Base-by-base conservation (phyloP, 1,140 invertebrate genomes). In the Sycophila sp. region DNA sequence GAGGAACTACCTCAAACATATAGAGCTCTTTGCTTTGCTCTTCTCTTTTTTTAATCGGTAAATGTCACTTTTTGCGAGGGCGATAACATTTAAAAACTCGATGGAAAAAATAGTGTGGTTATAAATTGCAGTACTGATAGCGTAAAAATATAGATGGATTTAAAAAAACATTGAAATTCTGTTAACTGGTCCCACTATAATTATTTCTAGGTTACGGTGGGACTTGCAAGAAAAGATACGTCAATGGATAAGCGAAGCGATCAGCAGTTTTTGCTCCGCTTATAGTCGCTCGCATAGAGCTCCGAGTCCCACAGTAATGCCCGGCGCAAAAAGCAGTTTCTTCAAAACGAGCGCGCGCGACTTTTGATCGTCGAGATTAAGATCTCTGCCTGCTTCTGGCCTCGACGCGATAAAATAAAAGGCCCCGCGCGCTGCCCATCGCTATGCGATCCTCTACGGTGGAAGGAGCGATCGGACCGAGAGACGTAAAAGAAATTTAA, bases 401-500 rank as follows among this genome's bases (percentile, higher is more conserved):
- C 15, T 28, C 15, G 42, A 19, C 49, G 40, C 55, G 66, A 53
- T 69, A 60, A 60, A 69, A 69, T 38, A 59, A 26, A 51, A 56
- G 38, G 1, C 45, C 11, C 11, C 15, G 34, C 32, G n/a, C n/a
- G n/a, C n/a, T n/a, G n/a, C n/a, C n/a, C n/a, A n/a, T 45, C 32
- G 51, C 55, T 56, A 65, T 28, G 49, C 63, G 47, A 36, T 34
- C 53, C 26, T 34, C 51, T 38, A 17, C 19, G 17, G 8, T n/a
- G 5, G 32, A 28, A 45, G 40, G 32, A 34, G 38, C 19, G 42
- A 24, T 26, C 17, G 24, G 22, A 26, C 47, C 17, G 55, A 51
- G 32, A 42, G 51, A 59, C 13, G n/a, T 55, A 28, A 62, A 69
- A 59, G 67, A 69, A 60, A 69, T 69, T 69, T 69, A 69, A 69